Conservation (phyloP, 2,797 vertebrate species). For the Ispidina lecontei region DNA sequence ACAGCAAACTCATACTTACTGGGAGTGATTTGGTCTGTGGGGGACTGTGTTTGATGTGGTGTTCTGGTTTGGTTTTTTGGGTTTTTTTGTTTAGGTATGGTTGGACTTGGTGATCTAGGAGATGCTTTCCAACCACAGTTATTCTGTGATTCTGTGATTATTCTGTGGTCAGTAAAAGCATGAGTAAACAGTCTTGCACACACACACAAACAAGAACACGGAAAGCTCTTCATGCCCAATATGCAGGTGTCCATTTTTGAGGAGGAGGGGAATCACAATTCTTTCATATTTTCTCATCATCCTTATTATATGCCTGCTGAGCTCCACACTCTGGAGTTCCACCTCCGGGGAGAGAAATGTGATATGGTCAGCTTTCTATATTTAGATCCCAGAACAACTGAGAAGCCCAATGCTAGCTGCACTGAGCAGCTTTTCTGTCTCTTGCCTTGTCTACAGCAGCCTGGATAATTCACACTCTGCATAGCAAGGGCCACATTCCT, state of each 20-base stretch:
- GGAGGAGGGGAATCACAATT: background rate
- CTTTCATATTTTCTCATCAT: background rate
- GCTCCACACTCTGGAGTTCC: background rate
- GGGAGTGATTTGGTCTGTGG: background rate
- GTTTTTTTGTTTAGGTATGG: too few relatives aligned
- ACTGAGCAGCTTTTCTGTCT: background rate
- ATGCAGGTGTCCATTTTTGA: background rate
- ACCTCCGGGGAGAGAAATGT: background rate
- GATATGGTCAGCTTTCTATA: constrained; percentile 26
- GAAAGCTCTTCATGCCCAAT: background rate
- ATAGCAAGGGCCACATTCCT: constrained; percentile 8
- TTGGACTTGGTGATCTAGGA: too few relatives aligned
- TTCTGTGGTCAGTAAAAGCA: background rate
- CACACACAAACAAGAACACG: rapidly evolving
- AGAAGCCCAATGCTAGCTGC: background rate
- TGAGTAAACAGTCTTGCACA: background rate
- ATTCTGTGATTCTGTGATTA: too few relatives aligned
- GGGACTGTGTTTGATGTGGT: too few relatives aligned
- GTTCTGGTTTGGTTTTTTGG: too few relatives aligned
- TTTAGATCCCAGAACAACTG: constrained; percentile 40
- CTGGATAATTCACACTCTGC: background rate
- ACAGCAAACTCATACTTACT: background rate
- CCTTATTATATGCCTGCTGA: background rate
- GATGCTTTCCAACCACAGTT: too few relatives aligned
- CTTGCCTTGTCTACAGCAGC: background rate